Percentiles rank a stretch among this genome's conserved stretches.
These are phyloP conservation scores for Artemia sp. DNA, from an alignment of 2,888 invertebrate genomes.

Conservation along the genomic window DNA sequence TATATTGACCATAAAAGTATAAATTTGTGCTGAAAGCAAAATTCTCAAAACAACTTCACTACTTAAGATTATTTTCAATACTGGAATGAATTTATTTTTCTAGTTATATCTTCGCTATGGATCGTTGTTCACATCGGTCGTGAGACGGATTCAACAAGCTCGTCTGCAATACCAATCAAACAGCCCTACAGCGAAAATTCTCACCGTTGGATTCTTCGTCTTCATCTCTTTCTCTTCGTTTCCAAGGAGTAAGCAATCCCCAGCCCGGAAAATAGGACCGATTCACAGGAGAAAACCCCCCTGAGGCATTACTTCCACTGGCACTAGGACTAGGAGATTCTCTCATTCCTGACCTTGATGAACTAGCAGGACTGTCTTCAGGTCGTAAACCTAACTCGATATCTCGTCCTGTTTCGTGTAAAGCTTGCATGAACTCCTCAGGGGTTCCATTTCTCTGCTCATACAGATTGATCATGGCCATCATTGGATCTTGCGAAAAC, in stretches of 20 bases:
- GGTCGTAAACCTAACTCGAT: conserved; percentile 23
- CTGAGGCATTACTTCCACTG: conserved; percentile 14
- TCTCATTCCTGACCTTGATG: not conserved
- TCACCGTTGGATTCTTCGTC: conserved; percentile 10
- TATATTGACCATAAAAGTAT: too few species aligned
- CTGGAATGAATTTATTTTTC: too few species aligned
- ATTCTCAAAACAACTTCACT: too few species aligned
- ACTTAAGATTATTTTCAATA: too few species aligned
- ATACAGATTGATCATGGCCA: conserved; percentile 27
- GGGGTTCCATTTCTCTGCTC: conserved; percentile 29
- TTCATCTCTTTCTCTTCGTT: conserved; percentile 6
- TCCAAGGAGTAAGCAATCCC: conserved; percentile 8
- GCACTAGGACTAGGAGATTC: conserved; percentile 10
- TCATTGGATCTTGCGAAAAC: conserved; percentile 27
- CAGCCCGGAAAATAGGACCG: not conserved
- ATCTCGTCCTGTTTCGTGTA: conserved; percentile 27
- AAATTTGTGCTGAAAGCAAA: too few species aligned
- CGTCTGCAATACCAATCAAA: too few species aligned
- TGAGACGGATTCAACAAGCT: too few species aligned
- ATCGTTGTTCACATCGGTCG: too few species aligned
- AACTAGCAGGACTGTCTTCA: conserved; percentile 15
- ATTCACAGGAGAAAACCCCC: not conserved
- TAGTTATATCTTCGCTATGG: too few species aligned
- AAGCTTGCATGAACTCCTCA: conserved; percentile 29
- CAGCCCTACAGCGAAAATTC: not conserved